phyloP scores from a whole-genome alignment of 2,888 invertebrate species.

The Drosophila mimica region DNA sequence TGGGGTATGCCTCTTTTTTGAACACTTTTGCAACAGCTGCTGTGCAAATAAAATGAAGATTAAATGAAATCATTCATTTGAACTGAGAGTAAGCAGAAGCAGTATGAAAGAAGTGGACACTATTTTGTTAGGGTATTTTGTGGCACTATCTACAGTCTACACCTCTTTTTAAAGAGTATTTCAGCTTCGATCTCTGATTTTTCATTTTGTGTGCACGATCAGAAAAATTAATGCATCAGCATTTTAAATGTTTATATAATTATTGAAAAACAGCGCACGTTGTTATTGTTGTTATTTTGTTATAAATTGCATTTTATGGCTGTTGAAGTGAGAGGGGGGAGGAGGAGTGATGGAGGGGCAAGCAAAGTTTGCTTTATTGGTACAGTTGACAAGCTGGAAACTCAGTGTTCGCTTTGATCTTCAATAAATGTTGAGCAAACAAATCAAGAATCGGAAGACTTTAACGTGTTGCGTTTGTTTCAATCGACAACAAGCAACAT shows the following conservation, averaged over 20 bases:
- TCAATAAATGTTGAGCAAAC: conserved; percentile 74
- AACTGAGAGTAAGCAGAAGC: neutral
- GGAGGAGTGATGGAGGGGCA: neutral
- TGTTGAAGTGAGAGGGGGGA: neutral
- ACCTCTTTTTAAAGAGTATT: neutral
- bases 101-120: neutral
- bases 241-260: conserved; percentile 59
- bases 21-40: neutral
- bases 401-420: conserved; percentile 68
- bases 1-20: neutral
- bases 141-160: accelerated
- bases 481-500: conserved; percentile 44
- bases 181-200: neutral
- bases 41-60: neutral
- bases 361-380: neutral
- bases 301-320: neutral
- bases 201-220: neutral
- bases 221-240: conserved; percentile 21
- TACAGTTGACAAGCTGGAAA: conserved; percentile 59
- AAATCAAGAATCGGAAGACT: conserved; percentile 64
- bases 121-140: neutral
- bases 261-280: conserved; percentile 46
- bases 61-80: neutral
- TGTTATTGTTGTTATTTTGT: conserved; percentile 39
- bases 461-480: conserved; percentile 50